Percentiles rank a stretch among this genome's conserved stretches.
Conservation (phyloP, 2,888 invertebrate species). For the Pocota personata region DNA sequence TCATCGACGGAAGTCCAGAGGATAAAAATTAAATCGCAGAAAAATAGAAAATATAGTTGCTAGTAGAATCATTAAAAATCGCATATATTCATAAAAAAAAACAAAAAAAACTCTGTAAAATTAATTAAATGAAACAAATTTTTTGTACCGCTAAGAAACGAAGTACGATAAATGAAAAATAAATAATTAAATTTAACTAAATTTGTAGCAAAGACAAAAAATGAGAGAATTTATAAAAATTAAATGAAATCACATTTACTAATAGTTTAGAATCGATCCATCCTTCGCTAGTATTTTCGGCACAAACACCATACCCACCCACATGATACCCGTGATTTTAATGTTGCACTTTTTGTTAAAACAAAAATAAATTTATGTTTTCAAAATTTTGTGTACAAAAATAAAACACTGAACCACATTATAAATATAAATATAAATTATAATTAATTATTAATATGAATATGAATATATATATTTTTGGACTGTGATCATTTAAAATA, state of each 20-base stretch:
- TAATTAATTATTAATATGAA: conserved; percentile 41
- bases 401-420: conserved; percentile 8
- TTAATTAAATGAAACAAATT: conserved; percentile 16
- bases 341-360: conserved; percentile 60
- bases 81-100: conserved; percentile 45
- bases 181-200: conserved; percentile 19
- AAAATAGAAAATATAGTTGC: conserved; percentile 23
- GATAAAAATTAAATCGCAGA: conserved; percentile 7
- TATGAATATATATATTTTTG: conserved; percentile 70
- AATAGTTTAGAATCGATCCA: conserved; percentile 62
- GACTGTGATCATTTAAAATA: conserved; percentile 75
- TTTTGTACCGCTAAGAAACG: conserved; percentile 72
- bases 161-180: conserved; percentile 59
- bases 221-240: conserved; percentile 32
- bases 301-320: conserved; percentile 49
- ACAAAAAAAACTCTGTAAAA: conserved; percentile 5
- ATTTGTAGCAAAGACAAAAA: conserved; percentile 31
- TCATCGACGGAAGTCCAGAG: conserved; percentile 59
- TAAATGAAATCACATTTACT: conserved; percentile 8
- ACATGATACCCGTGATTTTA: conserved; percentile 44
- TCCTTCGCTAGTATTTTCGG: conserved; percentile 63
- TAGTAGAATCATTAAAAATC: conserved; percentile 41
- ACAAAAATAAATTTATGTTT: conserved; percentile 2
- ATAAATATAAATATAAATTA: conserved; percentile 1
- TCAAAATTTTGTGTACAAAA: conserved; percentile 63